Evolutionary conservation across 2,797 vertebrate genomes (phyloP).

Genomic region (Pseudomugil gertrudae): DNA sequence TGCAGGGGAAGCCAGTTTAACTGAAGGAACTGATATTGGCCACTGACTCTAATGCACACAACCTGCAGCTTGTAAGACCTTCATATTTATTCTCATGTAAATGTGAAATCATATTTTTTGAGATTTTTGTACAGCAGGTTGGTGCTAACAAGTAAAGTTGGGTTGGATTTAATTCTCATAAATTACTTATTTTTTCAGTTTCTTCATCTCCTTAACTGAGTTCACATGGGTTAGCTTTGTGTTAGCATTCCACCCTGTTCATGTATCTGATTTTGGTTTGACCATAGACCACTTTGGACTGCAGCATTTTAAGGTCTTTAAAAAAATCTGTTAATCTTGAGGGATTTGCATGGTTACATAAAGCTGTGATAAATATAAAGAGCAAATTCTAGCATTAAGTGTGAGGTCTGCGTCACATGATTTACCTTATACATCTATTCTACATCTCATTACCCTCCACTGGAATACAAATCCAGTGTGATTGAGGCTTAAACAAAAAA

Average conservation of each 20-base stretch:
- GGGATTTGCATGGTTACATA: neutral
- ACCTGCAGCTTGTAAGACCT: neutral
- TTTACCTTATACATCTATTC: neutral
- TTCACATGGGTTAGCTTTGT: neutral
- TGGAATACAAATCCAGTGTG: constrained; percentile 42
- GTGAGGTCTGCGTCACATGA: constrained; percentile 19
- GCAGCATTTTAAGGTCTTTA: neutral
- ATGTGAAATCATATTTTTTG: too few relatives aligned
- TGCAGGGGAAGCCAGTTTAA: neutral
- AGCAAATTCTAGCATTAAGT: neutral
- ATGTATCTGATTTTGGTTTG: neutral
- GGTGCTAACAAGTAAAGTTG: too few relatives aligned
- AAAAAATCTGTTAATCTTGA: neutral
- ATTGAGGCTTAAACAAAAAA: constrained; percentile 22
- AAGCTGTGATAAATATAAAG: neutral
- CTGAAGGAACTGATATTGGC: neutral
- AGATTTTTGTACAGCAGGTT: too few relatives aligned
- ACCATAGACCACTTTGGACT: neutral
- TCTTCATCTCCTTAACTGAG: too few relatives aligned
- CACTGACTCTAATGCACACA: too few relatives aligned
- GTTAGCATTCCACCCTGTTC: neutral
- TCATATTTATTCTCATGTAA: neutral
- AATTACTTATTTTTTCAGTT: too few relatives aligned
- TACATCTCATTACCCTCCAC: constrained; percentile 12
- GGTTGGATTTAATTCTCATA: too few relatives aligned